These are phyloP conservation scores for Copsychus sechellarum DNA, from an alignment of 2,113 vertebrate genomes.

Conservation along the genomic window DNA sequence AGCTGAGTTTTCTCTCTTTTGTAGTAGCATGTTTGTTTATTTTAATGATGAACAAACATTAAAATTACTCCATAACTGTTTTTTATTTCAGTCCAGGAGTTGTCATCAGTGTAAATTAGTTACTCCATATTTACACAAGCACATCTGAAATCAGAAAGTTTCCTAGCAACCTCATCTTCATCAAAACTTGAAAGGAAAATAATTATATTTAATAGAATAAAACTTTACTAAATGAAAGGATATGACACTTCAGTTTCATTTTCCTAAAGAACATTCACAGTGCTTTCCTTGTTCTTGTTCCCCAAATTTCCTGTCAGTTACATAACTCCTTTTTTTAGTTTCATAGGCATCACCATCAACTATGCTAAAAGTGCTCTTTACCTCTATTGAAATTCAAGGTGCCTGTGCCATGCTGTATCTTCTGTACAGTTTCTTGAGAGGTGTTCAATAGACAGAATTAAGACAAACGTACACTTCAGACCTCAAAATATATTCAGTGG, in stretches of 20 bases:
- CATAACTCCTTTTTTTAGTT: background rate
- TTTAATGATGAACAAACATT: background rate
- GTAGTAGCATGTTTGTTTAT: background rate
- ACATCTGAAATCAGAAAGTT: background rate
- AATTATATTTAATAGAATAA: constrained; percentile 22
- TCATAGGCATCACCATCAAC: background rate
- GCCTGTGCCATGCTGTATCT: background rate
- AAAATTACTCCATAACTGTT: background rate
- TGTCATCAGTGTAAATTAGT: background rate
- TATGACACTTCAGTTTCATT: background rate
- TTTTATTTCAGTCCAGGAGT: background rate
- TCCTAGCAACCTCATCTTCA: background rate
- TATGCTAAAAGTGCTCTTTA: background rate
- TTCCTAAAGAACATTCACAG: background rate
- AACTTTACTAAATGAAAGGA: background rate
- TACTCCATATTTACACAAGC: background rate
- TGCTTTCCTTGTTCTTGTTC: background rate
- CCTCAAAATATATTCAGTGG: background rate
- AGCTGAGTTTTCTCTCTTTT: background rate
- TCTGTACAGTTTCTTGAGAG: background rate
- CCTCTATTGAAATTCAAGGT: background rate
- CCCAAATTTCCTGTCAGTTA: background rate
- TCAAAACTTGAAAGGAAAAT: constrained; percentile 10
- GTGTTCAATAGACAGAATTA: background rate
- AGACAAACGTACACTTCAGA: background rate